Evolutionary conservation across 2,797 vertebrate species (phyloP).

Genomic region (Danio tinwini): DNA sequence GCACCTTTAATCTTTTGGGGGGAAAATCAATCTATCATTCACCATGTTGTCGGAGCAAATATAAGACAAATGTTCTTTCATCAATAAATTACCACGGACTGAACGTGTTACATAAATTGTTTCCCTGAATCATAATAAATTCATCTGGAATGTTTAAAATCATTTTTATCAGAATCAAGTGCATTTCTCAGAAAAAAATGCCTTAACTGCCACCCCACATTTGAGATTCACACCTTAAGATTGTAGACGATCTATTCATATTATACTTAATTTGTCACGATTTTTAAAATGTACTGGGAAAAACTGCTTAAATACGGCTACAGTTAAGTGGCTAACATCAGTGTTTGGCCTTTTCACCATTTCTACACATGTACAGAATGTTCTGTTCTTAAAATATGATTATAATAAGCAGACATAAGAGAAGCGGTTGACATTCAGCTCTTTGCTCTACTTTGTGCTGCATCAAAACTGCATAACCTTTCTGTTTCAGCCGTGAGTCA

Average conservation of each 20-base stretch:
- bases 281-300: no score
- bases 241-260: no score
- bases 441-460: slow-evolving; percentile 17
- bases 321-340: neutral
- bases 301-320: no score
- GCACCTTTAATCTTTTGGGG: no score
- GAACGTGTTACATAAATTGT: neutral
- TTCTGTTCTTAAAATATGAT: slow-evolving; percentile 3
- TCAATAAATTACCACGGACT: neutral
- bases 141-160: neutral
- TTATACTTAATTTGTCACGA: no score
- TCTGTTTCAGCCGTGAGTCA: slow-evolving; percentile 3
- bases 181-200: neutral
- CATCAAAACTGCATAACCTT: slow-evolving; percentile 30
- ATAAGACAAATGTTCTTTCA: neutral
- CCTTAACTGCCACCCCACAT: no score
- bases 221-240: no score
- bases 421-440: neutral
- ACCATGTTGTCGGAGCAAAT: neutral
- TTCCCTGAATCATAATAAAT: slow-evolving; percentile 17
- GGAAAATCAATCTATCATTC: neutral
- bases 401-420: neutral
- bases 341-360: neutral
- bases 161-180: neutral
- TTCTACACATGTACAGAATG: neutral